Conservation (phyloP, 2,797 vertebrate genomes). For the Sebastes alutus region DNA sequence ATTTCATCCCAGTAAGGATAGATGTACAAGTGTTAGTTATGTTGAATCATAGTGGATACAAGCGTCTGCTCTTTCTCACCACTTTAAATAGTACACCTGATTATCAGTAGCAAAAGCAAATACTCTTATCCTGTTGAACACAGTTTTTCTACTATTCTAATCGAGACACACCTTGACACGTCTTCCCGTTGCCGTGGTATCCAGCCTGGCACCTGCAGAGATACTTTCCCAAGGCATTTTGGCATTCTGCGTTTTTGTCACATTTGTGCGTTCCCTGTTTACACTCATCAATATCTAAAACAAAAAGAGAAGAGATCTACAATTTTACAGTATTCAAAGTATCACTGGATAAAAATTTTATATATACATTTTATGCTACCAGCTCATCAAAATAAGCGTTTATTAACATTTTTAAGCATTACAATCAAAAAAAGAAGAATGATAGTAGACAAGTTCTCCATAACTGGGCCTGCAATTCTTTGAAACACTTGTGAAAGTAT, state of each 20-base stretch:
- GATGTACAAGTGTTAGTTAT: not conserved
- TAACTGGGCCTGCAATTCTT: not conserved
- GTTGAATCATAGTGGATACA: not conserved
- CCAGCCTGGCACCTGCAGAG: constrained; percentile 73
- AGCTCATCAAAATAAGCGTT: not conserved
- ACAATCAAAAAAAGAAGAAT: not conserved
- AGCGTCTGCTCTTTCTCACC: not conserved
- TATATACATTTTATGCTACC: not conserved
- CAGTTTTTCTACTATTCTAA: not conserved
- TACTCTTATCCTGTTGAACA: not conserved
- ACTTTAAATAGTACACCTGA: not conserved
- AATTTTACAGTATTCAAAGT: not conserved
- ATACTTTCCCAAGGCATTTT: constrained; percentile 81
- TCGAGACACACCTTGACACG: constrained; percentile 74
- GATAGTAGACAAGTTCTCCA: not conserved
- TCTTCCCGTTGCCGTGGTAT: constrained; percentile 60
- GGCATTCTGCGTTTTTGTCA: constrained; percentile 78
- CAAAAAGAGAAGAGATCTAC: not conserved
- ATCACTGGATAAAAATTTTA: fast-evolving
- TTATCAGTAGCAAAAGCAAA: not conserved
- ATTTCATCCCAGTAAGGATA: not conserved
- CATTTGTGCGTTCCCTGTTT: constrained; percentile 75
- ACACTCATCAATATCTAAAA: constrained; percentile 87
- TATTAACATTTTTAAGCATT: not conserved
- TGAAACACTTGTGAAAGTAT: constrained; percentile 42